Conservation (phyloP, 2,113 vertebrate species). For the Bubo blakistoni region DNA sequence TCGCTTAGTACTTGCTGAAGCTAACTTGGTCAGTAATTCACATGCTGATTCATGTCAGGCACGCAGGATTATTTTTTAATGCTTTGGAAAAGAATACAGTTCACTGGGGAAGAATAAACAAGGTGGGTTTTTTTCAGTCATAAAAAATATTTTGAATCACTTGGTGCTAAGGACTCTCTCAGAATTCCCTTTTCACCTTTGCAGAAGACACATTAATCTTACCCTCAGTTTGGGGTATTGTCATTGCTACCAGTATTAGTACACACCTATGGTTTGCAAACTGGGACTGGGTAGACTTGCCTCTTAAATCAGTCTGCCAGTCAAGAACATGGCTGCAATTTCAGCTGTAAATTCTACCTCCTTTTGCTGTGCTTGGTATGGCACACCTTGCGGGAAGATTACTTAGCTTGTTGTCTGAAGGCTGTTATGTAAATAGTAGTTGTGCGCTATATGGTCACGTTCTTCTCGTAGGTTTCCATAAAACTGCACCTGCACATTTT, state of each 20-base stretch:
- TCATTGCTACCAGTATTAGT: not conserved
- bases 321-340: not conserved
- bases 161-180: not conserved
- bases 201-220: not conserved
- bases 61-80: not conserved
- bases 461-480: not conserved
- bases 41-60: not conserved
- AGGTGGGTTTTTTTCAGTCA: not conserved
- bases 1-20: not conserved
- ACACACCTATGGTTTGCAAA: not conserved
- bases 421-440: not conserved
- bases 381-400: not conserved
- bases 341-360: not conserved
- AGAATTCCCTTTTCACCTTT: not conserved
- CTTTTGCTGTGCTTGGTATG: not conserved
- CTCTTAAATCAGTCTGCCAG: not conserved
- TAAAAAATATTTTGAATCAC: not conserved
- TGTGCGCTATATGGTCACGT: not conserved
- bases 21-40: constrained; percentile 8
- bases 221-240: not conserved
- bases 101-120: not conserved
- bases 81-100: not conserved
- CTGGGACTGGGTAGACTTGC: not conserved
- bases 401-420: not conserved
- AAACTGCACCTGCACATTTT: not conserved